A percentile compares a stretch with the other conserved stretches of the same genome.
These are phyloP conservation scores for Urocolius indicus DNA, from an alignment of 2,113 vertebrate genomes.

Conservation along the genomic window DNA sequence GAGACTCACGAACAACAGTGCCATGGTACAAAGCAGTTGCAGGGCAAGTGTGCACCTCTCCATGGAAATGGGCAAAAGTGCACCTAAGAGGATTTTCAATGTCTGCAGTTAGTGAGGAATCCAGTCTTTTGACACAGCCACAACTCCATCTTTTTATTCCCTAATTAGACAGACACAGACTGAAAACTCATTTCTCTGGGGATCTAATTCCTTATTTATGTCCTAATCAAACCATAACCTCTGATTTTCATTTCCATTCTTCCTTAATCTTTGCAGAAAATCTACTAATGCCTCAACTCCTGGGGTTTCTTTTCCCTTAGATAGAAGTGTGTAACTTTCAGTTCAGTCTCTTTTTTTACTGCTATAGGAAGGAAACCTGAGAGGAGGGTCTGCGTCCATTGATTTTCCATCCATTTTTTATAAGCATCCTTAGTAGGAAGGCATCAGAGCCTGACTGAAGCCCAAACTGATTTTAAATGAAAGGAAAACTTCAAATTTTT, in stretches of 20 bases:
- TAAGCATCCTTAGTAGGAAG: not conserved
- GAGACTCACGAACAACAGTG: not conserved
- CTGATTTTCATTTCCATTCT: not conserved
- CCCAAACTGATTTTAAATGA: not conserved
- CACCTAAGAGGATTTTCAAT: not conserved
- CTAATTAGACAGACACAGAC: not conserved
- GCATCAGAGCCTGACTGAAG: not conserved
- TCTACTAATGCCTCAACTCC: not conserved
- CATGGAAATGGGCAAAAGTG: not conserved
- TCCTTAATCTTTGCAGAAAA: not conserved
- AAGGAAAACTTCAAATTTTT: constrained; percentile 24
- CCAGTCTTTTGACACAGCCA: not conserved
- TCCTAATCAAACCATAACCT: not conserved
- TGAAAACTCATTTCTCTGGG: not conserved
- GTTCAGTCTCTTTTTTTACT: not conserved
- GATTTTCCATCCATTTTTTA: not conserved
- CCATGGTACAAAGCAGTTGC: fast-evolving
- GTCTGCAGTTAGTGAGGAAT: not conserved
- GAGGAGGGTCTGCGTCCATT: not conserved
- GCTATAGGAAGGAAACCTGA: not conserved
- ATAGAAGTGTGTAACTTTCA: not conserved
- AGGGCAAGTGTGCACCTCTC: not conserved
- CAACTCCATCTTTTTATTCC: not conserved
- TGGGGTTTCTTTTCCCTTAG: fast-evolving
- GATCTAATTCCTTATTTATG: not conserved